Conservation (phyloP, 2,888 invertebrate species). For the Ormyrus pomaceus region DNA sequence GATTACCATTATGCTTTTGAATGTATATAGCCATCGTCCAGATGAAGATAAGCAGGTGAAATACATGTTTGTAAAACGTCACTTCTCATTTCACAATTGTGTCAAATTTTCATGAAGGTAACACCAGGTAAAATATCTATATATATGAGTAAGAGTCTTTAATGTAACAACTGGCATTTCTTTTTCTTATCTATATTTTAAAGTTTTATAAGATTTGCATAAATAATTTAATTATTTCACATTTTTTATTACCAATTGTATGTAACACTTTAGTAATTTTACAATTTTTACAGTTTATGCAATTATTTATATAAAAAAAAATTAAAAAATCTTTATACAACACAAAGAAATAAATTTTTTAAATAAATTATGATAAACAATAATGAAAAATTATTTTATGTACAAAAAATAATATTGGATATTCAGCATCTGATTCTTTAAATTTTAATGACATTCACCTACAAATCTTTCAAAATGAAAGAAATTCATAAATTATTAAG, state of each 20-base stretch:
- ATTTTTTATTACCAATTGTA: constrained; percentile 25
- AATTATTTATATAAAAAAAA: constrained; percentile 43
- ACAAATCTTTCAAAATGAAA: constrained; percentile 24
- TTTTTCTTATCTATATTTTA: constrained; percentile 37
- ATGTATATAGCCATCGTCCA: constrained; percentile 34
- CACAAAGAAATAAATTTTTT: constrained; percentile 33
- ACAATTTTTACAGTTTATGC: constrained; percentile 51
- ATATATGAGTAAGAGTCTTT: constrained; percentile 37
- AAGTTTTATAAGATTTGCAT: constrained; percentile 37
- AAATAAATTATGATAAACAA: constrained; percentile 39
- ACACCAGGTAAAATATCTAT: constrained; percentile 25
- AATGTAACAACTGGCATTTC: constrained; percentile 48
- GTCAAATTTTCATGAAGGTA: constrained; percentile 31
- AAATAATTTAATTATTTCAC: background rate
- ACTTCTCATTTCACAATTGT: constrained; percentile 24
- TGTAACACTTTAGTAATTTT: constrained; percentile 45
- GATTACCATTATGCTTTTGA: constrained; percentile 31
- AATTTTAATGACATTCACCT: constrained; percentile 35
- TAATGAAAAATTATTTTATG: constrained; percentile 40
- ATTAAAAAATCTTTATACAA: constrained; percentile 39
- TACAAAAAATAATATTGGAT: constrained; percentile 51
- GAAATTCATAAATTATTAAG: constrained; percentile 33
- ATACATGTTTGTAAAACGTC: constrained; percentile 13
- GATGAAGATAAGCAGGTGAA: constrained; percentile 30
- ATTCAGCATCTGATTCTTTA: constrained; percentile 42